Evolutionary conservation across 30 jellyfish, hydroid and myxozoan genomes (phyloP).

Genomic region (Cassiopea xamachana): DNA sequence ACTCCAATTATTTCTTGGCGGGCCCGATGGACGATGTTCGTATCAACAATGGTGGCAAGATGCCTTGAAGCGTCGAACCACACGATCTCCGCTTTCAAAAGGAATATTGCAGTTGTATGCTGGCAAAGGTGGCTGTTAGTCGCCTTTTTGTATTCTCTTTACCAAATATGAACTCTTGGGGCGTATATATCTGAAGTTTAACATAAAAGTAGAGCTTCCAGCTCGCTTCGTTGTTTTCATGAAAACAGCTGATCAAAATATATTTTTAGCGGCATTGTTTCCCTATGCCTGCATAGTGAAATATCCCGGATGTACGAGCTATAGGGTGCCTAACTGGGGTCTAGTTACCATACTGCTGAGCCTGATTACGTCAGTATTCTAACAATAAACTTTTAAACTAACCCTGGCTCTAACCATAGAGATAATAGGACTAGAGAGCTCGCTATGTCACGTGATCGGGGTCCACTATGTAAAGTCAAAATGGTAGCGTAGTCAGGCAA

Average conservation of each 20-base stretch:
- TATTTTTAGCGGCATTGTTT: conserved; percentile 13
- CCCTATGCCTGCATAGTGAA: not conserved
- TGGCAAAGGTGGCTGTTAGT: not conserved
- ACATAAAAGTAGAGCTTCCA: not conserved
- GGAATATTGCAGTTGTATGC: not conserved
- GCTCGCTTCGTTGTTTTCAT: not conserved
- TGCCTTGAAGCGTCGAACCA: conserved; percentile 17
- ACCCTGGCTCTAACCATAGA: too few species aligned
- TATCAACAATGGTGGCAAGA: conserved; percentile 27
- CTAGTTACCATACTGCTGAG: too few species aligned
- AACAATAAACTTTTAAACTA: too few species aligned
- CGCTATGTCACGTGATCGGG: too few species aligned
- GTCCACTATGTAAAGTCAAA: too few species aligned
- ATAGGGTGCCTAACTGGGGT: conserved; percentile 9
- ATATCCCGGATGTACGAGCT: conserved; percentile 35
- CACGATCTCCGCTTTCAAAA: not conserved
- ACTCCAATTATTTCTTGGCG: not conserved
- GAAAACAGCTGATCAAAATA: conserved; percentile 56
- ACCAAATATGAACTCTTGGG: not conserved
- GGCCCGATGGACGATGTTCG: not conserved
- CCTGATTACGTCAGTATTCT: too few species aligned
- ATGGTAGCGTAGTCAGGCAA: too few species aligned
- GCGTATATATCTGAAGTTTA: not conserved
- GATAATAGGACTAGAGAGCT: too few species aligned
- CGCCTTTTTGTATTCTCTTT: not conserved